A percentile compares a stretch with the other conserved stretches of the same genome.
Conservation (phyloP, 2,113 vertebrate genomes). For the Ptyas mucosa region DNA sequence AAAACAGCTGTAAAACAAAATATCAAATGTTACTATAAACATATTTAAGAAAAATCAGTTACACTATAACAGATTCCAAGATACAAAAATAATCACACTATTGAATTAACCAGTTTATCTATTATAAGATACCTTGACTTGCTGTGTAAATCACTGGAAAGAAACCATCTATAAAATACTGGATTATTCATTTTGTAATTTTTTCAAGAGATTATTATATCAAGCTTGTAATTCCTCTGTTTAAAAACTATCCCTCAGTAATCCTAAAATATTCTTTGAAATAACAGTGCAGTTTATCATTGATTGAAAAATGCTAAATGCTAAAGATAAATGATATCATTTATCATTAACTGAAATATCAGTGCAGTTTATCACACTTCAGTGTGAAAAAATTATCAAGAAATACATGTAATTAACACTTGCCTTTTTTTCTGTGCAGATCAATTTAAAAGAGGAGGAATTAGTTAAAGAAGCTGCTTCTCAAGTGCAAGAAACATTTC, state of each 20-base stretch:
- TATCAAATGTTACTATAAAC: no score
- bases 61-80: no score
- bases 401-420: background rate
- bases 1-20: no score
- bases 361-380: background rate
- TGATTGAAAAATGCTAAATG: no score
- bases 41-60: no score
- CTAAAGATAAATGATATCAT: no score
- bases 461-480: constrained; percentile 72
- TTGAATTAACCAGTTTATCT: background rate
- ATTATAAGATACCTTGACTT: background rate
- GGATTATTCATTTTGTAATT: background rate
- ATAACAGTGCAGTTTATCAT: background rate
- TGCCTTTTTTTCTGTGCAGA: constrained; percentile 57
- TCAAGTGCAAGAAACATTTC: constrained; percentile 75
- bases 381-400: background rate
- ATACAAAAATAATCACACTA: no score
- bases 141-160: background rate
- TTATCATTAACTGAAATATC: no score
- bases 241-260: background rate
- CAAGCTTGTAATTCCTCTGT: background rate
- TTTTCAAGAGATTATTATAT: background rate
- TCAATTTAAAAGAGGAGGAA: constrained; percentile 62
- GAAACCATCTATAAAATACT: background rate
- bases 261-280: background rate